These are phyloP conservation scores for Anarsia innoxiella DNA, from an alignment of 2,888 invertebrate genomes.

Conservation along the genomic window DNA sequence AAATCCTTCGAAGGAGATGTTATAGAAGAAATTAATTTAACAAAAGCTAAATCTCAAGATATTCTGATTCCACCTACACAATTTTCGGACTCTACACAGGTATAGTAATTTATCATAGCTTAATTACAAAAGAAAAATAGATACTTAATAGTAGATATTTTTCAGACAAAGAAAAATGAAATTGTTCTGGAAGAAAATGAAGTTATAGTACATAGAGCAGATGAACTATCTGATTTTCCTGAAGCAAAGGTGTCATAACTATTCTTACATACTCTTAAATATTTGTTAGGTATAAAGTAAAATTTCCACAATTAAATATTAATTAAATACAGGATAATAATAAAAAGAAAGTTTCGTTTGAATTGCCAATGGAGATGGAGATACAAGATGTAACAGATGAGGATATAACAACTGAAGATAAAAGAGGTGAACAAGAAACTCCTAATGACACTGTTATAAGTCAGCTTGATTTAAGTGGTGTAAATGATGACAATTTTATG, in stretches of 20 bases:
- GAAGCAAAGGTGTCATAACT: no score
- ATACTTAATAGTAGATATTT: no score
- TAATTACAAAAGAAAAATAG: no score
- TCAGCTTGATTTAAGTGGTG: conserved; percentile 31
- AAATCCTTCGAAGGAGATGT: conserved; percentile 22
- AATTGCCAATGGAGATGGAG: conserved; percentile 26
- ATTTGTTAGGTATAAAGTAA: no score
- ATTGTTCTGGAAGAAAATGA: no score
- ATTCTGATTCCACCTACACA: conserved; percentile 49
- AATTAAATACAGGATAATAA: conserved; percentile 30
- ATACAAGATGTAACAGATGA: conserved; percentile 24
- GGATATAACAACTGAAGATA: conserved; percentile 13
- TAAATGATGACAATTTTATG: conserved; percentile 36
- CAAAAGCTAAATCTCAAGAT: conserved; percentile 22
- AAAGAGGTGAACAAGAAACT: conserved; percentile 19
- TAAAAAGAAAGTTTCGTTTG: conserved; percentile 42
- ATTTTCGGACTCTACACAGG: conserved; percentile 43
- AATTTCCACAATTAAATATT: no score
- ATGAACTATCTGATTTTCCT: no score
- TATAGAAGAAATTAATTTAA: conserved; percentile 40
- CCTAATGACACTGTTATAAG: conserved; percentile 30
- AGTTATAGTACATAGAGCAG: conserved; percentile 18
- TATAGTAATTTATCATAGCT: no score
- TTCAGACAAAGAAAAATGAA: no score
- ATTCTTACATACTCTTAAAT: no score